Percentiles rank a stretch among this genome's conserved stretches.
Conservation (phyloP, 2,888 invertebrate species). For the Aporophyla nigra region DNA sequence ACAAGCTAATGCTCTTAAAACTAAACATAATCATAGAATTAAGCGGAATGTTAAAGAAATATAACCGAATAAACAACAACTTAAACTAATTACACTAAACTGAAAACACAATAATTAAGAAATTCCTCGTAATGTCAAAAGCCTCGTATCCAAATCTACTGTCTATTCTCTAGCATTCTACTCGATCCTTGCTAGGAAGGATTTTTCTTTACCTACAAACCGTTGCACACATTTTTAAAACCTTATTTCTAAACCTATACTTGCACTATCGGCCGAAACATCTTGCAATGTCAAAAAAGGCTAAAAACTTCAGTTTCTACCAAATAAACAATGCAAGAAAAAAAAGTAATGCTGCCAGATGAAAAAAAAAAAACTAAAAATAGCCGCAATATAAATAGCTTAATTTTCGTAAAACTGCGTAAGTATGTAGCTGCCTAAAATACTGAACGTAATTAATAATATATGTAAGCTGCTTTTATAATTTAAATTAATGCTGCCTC, state of each 20-base stretch:
- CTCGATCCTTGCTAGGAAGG: slow-evolving; percentile 20
- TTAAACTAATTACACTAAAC: slow-evolving; percentile 36
- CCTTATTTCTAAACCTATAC: slow-evolving; percentile 51
- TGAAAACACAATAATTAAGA: slow-evolving; percentile 43
- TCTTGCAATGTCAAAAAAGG: slow-evolving; percentile 40
- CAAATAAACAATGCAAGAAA: slow-evolving; percentile 15
- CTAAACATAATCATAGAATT: slow-evolving; percentile 29
- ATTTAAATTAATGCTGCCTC: slow-evolving; percentile 6
- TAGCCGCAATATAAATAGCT: slow-evolving; percentile 6
- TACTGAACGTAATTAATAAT: slow-evolving; percentile 33
- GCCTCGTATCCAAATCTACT: slow-evolving; percentile 41
- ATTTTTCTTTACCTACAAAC: background rate
- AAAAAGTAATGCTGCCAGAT: slow-evolving; percentile 29
- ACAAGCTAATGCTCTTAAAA: slow-evolving; percentile 29
- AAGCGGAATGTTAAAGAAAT: slow-evolving; percentile 81
- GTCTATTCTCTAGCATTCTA: slow-evolving; percentile 50
- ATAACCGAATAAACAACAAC: slow-evolving; percentile 45
- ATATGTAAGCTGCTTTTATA: slow-evolving; percentile 38
- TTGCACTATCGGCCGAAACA: slow-evolving; percentile 68
- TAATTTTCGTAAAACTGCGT: background rate
- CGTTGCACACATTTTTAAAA: slow-evolving; percentile 23
- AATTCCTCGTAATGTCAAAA: slow-evolving; percentile 10
- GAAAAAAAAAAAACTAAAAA: slow-evolving; percentile 2
- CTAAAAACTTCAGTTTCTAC: slow-evolving; percentile 7
- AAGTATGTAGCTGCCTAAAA: slow-evolving; percentile 55